These are phyloP conservation scores for Synodontis membranacea DNA, from an alignment of 2,113 vertebrate genomes.

Conservation along the genomic window DNA sequence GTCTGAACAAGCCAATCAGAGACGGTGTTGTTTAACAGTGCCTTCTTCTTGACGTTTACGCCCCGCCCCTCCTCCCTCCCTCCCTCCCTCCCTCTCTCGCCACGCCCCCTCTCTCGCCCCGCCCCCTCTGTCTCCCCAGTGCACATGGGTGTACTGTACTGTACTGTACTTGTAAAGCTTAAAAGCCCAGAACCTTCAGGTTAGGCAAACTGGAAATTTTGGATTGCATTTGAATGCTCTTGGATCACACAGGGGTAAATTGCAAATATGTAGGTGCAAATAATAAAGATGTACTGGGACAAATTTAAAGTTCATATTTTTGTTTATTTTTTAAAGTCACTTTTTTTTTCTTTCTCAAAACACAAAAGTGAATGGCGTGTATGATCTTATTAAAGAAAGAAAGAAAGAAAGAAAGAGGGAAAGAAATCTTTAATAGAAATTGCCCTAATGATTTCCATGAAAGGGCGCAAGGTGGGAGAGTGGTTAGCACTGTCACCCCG, in stretches of 20 bases:
- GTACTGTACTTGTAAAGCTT: too few relatives aligned
- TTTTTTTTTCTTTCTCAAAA: not conserved
- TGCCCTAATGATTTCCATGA: not conserved
- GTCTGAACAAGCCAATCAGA: slow-evolving; percentile 21
- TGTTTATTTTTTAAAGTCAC: not conserved
- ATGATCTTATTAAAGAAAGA: not conserved
- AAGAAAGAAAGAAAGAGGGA: not conserved
- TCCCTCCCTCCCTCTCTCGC: too few relatives aligned
- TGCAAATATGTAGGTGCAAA: not conserved
- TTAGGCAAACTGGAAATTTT: too few relatives aligned
- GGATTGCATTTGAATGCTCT: too few relatives aligned
- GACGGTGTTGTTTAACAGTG: not conserved
- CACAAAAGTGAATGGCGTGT: not conserved
- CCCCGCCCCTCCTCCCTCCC: too few relatives aligned
- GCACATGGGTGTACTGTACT: too few relatives aligned
- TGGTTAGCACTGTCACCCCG: too few relatives aligned
- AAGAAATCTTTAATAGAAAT: not conserved
- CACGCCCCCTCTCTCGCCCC: too few relatives aligned
- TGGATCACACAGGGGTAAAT: not conserved
- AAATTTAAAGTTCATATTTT: not conserved
- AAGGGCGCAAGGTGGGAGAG: too few relatives aligned
- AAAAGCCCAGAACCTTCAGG: too few relatives aligned
- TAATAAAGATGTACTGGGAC: not conserved
- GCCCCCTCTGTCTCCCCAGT: too few relatives aligned
- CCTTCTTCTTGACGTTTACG: too few relatives aligned